Evolutionary conservation across 2,113 vertebrate genomes (phyloP).

Genomic region (Tamias sibiricus): DNA sequence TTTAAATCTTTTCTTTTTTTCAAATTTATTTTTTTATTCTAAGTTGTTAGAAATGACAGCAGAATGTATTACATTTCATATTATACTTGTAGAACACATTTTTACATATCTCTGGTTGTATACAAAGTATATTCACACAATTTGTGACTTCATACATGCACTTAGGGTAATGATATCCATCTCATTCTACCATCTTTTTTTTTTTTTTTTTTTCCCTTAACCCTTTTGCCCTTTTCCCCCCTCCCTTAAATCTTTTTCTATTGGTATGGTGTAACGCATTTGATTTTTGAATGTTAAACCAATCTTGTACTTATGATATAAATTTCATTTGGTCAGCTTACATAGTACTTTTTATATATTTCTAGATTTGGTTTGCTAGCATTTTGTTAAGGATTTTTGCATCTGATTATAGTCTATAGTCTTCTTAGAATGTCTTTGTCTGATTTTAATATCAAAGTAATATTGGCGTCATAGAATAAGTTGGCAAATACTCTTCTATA

Average conservation of each 20-base stretch:
- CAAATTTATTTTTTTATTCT: no score
- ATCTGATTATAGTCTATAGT: neutral
- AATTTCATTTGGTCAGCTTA: neutral
- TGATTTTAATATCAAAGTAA: conserved; percentile 6
- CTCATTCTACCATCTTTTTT: no score
- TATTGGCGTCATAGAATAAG: neutral
- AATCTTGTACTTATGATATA: conserved; percentile 1
- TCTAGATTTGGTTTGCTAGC: neutral
- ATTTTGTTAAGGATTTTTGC: conserved; percentile 50
- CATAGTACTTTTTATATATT: conserved; percentile 8
- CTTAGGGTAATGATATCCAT: no score
- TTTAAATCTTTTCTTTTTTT: neutral
- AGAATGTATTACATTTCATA: no score
- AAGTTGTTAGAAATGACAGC: no score
- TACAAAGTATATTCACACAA: no score
- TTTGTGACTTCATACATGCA: no score
- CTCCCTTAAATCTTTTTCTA: no score
- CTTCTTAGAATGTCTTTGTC: neutral
- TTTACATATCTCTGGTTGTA: no score
- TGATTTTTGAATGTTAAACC: conserved; percentile 2
- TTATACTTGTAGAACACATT: no score
- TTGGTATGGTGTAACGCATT: neutral
- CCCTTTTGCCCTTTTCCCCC: no score
- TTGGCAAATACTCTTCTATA: neutral
- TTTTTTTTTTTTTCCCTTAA: no score